Conservation (phyloP, 2,797 vertebrate species). For the Hydrocynus forskahlii region DNA sequence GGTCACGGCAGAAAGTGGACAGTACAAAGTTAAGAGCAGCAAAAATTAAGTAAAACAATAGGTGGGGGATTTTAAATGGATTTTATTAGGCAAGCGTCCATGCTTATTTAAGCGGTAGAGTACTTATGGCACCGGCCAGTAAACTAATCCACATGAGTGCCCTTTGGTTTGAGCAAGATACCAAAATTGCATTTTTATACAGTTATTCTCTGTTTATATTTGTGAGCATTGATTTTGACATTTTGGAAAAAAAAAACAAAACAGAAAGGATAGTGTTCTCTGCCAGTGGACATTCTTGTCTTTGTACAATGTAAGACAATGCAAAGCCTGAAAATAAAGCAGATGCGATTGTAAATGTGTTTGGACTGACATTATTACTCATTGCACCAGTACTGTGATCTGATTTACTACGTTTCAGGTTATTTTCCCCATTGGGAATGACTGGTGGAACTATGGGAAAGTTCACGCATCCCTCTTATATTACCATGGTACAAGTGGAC, state of each 20-base stretch:
- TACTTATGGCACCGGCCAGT: neutral
- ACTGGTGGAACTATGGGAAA: too few species aligned
- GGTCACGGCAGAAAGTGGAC: too few species aligned
- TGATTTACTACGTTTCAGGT: too few species aligned
- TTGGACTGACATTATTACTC: neutral
- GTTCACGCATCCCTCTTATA: too few species aligned
- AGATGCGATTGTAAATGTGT: conserved; percentile 17
- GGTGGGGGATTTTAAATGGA: conserved; percentile 15
- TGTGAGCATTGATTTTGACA: conserved; percentile 22
- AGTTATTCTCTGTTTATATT: conserved; percentile 18
- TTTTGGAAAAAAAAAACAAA: too few species aligned
- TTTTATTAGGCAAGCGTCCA: conserved; percentile 15
- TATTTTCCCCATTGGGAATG: too few species aligned
- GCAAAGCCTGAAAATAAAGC: conserved; percentile 54
- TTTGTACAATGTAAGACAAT: conserved; percentile 48
- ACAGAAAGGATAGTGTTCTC: conserved; percentile 9
- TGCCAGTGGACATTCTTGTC: conserved; percentile 34
- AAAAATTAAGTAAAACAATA: too few species aligned
- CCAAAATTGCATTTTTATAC: conserved; percentile 3
- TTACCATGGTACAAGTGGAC: too few species aligned
- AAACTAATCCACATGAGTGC: conserved; percentile 1
- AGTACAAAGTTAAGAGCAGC: too few species aligned
- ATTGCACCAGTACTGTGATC: too few species aligned
- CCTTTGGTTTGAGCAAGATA: neutral
- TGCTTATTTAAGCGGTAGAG: conserved; percentile 1